phyloP scores from a whole-genome alignment of 2,797 vertebrate genomes.

The Sitta carolinensis region DNA sequence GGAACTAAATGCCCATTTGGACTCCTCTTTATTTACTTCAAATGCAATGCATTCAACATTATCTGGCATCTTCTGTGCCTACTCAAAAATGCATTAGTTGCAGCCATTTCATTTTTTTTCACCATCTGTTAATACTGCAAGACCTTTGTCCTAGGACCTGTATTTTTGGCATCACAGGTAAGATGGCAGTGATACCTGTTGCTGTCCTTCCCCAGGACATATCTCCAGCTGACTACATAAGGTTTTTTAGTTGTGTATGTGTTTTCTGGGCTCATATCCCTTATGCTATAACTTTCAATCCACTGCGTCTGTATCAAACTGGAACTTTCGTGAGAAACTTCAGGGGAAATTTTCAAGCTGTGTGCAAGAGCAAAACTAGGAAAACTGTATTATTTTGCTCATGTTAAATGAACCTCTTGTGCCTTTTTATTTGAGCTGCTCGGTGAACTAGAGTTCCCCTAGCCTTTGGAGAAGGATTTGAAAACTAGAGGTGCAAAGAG shows the following conservation, averaged over 20 bases:
- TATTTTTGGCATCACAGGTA: not conserved
- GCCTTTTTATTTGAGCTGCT: not conserved
- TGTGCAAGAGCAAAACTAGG: not conserved
- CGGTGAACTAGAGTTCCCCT: not conserved
- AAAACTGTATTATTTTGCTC: not conserved
- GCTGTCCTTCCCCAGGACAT: not conserved
- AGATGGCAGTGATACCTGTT: not conserved
- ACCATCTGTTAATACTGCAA: not conserved
- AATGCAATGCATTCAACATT: not conserved
- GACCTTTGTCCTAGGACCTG: not conserved
- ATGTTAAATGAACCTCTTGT: not conserved
- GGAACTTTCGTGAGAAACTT: not conserved
- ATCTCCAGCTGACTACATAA: not conserved
- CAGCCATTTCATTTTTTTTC: not conserved
- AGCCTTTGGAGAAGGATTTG: not conserved
- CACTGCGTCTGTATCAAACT: not conserved
- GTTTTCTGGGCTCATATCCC: not conserved
- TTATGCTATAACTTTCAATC: not conserved
- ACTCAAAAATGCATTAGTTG: not conserved
- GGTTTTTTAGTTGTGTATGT: not conserved
- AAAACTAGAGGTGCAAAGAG: not conserved
- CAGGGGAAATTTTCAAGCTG: not conserved
- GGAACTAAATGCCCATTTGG: not conserved
- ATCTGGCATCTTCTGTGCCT: not conserved
- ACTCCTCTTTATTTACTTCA: not conserved